Percentiles rank a stretch among this genome's conserved stretches.
Evolutionary conservation across 2,888 invertebrate species (phyloP).

Genomic region (Meliscaeva auricollis): DNA sequence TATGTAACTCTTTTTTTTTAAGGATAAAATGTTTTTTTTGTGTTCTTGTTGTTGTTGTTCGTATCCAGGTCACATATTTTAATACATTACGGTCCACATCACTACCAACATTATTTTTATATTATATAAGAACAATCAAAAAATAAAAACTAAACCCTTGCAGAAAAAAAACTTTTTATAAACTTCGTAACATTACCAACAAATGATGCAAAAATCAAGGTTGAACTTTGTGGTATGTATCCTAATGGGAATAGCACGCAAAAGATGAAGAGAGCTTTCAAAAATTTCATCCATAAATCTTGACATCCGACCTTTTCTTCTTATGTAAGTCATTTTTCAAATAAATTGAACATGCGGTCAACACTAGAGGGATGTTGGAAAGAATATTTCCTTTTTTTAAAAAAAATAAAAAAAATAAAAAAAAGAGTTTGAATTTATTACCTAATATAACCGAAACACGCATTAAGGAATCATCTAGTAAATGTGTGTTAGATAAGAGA

Average conservation of each 20-base stretch:
- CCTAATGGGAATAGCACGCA: conserved; percentile 17
- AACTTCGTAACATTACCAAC: conserved; percentile 7
- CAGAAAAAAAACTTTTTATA: conserved; percentile 15
- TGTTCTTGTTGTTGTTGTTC: neutral
- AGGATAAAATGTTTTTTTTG: neutral
- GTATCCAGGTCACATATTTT: conserved; percentile 16
- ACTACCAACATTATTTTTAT: conserved; percentile 18
- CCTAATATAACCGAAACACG: neutral
- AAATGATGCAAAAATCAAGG: conserved; percentile 33
- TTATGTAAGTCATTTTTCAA: conserved; percentile 30
- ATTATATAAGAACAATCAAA: conserved; percentile 1
- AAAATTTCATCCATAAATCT: conserved; percentile 39
- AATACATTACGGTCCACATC: conserved; percentile 37
- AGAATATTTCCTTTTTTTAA: neutral
- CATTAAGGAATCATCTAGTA: neutral
- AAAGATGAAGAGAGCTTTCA: conserved; percentile 11
- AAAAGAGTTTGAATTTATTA: conserved; percentile 1
- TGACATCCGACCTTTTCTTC: conserved; percentile 17
- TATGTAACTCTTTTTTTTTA: conserved; percentile 1
- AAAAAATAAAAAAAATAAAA: neutral
- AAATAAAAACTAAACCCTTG: conserved; percentile 21
- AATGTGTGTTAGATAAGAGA: neutral
- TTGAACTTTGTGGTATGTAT: conserved; percentile 30
- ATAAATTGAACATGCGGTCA: conserved; percentile 25
- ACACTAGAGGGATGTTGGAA: neutral